Evolutionary conservation across 35 echinoderm and acorn worm genomes (phyloP).

Genomic region (Lytechinus variegatus): DNA sequence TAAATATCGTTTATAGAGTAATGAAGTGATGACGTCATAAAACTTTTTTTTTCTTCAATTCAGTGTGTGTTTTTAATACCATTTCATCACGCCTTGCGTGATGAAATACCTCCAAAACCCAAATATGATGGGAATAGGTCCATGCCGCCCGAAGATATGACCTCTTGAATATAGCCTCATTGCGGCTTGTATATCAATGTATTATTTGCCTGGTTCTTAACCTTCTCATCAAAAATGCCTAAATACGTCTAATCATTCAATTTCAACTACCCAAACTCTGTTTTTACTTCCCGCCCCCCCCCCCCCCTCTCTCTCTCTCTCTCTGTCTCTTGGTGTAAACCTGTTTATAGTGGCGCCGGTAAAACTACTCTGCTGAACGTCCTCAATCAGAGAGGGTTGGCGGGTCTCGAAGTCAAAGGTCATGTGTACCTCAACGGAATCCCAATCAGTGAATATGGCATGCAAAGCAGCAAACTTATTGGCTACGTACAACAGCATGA

Average conservation of each 20-base stretch:
- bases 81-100: too few species aligned
- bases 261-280: background rate
- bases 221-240: too few species aligned
- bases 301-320: background rate
- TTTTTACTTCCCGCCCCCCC: background rate
- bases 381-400: constrained; percentile 56
- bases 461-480: constrained; percentile 35
- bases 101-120: too few species aligned
- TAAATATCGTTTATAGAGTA: too few species aligned
- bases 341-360: constrained; percentile 58
- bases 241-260: background rate
- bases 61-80: too few species aligned
- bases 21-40: too few species aligned
- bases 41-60: too few species aligned
- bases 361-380: constrained; percentile 74
- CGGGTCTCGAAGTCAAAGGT: constrained; percentile 60
- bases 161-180: too few species aligned
- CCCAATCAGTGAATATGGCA: constrained; percentile 43
- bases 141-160: too few species aligned
- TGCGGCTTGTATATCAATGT: too few species aligned
- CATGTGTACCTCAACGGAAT: constrained; percentile 63
- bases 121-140: too few species aligned
- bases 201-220: too few species aligned
- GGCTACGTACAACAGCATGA: constrained; percentile 80
- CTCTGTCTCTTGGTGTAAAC: background rate